Base-by-base conservation (phyloP, 23 tunicate species). In the Trididemnum nubilum region DNA sequence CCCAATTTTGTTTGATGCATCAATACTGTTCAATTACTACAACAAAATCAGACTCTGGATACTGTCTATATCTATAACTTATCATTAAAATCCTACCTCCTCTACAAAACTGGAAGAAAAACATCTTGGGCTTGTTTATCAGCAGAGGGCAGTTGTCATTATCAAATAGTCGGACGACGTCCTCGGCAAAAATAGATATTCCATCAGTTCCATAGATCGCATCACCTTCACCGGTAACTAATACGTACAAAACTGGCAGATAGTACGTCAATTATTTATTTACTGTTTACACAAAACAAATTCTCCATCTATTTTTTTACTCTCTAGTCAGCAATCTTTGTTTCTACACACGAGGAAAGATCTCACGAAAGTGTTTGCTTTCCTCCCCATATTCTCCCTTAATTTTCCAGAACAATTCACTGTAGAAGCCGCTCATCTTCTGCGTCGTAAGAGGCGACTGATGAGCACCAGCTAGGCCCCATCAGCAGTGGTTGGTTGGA, bases 91-190 rank as follows among this genome's bases (percentile, higher is more conserved):
- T 44, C 54, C 15, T 15, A 58, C 78, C 24, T 33, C 93, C 93
- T 52, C 93, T 34, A 60, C 93, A 88, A 0, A 81, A 81, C 64
- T 88, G 93, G 36, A 88, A 88, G 51, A 88, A 77, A 51, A 88
- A 88, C 38, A 88, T 69, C 51, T 88, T 88, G 29, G 93, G 93
- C 23, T 73, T 76, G 12, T 60, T 34, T 51, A 60, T 86, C 79
- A 88, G 50, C 23, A 33, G 31, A 59, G 30, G 36, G 24, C 87
- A 86, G 28, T 82, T 82, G 39, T 77, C 86, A 65, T 88, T 88
- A 72, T 88, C 85, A 76, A 82, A 88, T 0, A 82, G 1, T 1
- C 80, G 49, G 29, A 88, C 1, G 0, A 88, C 83, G 34, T 76
- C 72, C 1, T 76, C 76, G 18, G 85, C 83, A 23, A 75, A 37